These are phyloP conservation scores for Anguilla rostrata DNA, from an alignment of 2,113 vertebrate species.

Conservation along the genomic window DNA sequence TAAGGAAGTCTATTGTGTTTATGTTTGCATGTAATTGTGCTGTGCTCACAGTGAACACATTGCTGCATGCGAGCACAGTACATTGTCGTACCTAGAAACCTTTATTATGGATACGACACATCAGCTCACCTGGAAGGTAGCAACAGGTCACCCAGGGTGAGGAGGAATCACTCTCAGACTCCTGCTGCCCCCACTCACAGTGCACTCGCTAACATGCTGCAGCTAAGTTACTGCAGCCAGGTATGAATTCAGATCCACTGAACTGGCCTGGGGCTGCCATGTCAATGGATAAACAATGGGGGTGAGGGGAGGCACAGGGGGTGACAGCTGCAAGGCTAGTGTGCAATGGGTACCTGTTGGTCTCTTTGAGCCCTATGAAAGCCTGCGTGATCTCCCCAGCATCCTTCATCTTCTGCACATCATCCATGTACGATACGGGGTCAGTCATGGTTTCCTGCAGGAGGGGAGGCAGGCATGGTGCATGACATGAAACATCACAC, in stretches of 20 bases:
- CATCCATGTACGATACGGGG: constrained; percentile 81
- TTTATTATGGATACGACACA: background rate
- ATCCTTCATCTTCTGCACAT: constrained; percentile 93
- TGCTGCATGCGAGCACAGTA: background rate
- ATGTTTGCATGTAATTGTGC: background rate
- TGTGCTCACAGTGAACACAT: background rate
- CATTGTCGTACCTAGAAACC: background rate
- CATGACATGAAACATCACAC: background rate
- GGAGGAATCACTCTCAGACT: background rate
- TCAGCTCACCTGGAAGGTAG: background rate
- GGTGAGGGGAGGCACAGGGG: too few species aligned
- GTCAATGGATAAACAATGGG: too few species aligned
- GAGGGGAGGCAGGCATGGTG: background rate
- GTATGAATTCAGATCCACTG: background rate
- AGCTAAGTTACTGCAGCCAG: background rate
- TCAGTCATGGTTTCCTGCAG: constrained; percentile 93
- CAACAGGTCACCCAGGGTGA: background rate
- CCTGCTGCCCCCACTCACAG: background rate
- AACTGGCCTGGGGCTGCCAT: background rate
- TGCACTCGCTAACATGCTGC: background rate
- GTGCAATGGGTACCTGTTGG: constrained; percentile 38
- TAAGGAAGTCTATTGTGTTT: background rate
- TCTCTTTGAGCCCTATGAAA: constrained; percentile 92
- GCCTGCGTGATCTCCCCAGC: constrained; percentile 93
- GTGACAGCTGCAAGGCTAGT: background rate